Evolutionary conservation across 2,113 vertebrate genomes (phyloP).

Genomic region (Thunnus thynnus): DNA sequence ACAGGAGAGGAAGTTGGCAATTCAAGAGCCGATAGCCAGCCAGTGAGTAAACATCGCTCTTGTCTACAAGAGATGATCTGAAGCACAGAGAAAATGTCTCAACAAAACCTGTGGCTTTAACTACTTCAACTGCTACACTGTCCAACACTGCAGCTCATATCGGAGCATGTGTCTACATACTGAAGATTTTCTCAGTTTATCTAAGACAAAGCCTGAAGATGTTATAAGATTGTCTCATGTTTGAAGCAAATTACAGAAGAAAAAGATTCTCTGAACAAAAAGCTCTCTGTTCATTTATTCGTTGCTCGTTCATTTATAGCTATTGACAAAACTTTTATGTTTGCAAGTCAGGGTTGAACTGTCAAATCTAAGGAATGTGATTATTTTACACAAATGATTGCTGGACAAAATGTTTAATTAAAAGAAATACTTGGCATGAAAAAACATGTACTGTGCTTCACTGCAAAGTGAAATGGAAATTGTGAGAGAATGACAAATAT

Average conservation of each 20-base stretch:
- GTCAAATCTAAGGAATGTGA: background rate
- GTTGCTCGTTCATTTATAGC: background rate
- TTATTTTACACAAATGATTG: background rate
- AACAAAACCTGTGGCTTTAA: background rate
- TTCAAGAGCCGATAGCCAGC: background rate
- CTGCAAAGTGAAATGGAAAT: background rate
- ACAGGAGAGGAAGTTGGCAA: conserved; percentile 9
- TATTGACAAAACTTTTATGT: background rate
- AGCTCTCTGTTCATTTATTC: background rate
- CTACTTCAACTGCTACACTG: too few relatives aligned
- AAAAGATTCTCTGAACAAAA: background rate
- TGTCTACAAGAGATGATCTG: background rate
- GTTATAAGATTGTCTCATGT: background rate
- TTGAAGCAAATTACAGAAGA: background rate
- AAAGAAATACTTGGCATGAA: background rate
- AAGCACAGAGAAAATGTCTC: background rate
- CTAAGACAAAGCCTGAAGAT: background rate
- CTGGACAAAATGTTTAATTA: background rate
- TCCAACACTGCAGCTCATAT: background rate
- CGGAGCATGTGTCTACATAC: background rate
- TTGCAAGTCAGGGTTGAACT: conserved; percentile 1
- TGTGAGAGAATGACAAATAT: too few relatives aligned
- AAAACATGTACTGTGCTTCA: background rate
- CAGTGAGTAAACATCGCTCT: background rate
- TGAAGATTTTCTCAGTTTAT: background rate